phyloP scores from a whole-genome alignment of 2,888 invertebrate species.

The Pedicia rivosa region DNA sequence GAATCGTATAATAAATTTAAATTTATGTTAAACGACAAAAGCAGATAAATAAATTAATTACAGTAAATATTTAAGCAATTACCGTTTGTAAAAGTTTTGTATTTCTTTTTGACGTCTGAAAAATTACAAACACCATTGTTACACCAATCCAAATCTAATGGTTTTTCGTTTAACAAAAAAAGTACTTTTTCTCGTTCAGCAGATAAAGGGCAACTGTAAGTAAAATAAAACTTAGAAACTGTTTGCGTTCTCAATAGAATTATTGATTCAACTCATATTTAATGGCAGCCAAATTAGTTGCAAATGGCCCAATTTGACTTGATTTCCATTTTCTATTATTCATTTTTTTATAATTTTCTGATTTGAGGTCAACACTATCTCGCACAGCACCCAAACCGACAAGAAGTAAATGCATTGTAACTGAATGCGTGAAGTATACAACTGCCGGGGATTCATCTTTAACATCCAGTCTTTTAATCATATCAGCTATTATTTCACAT shows the following conservation, averaged over 20 bases:
- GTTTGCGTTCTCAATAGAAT: too few species aligned
- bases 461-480: constrained; percentile 45
- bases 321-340: constrained; percentile 42
- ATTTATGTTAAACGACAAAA: too few species aligned
- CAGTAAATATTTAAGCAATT: too few species aligned
- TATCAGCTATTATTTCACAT: constrained; percentile 47
- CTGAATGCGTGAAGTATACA: constrained; percentile 44
- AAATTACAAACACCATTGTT: constrained; percentile 64
- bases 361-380: constrained; percentile 38
- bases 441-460: constrained; percentile 37
- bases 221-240: too few species aligned
- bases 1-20: too few species aligned
- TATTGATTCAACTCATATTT: constrained; percentile 47
- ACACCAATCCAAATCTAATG: constrained; percentile 50
- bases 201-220: constrained; percentile 16
- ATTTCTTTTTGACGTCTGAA: constrained; percentile 45
- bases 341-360: constrained; percentile 40
- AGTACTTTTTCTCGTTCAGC: constrained; percentile 38
- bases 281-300: constrained; percentile 48
- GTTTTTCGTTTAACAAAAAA: constrained; percentile 56
- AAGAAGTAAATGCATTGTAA: constrained; percentile 37
- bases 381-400: constrained; percentile 40
- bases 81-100: constrained; percentile 34
- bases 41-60: too few species aligned
- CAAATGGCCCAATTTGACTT: constrained; percentile 45